Conservation (phyloP, 2,888 invertebrate genomes). For the Opisthograptis luteolata region DNA sequence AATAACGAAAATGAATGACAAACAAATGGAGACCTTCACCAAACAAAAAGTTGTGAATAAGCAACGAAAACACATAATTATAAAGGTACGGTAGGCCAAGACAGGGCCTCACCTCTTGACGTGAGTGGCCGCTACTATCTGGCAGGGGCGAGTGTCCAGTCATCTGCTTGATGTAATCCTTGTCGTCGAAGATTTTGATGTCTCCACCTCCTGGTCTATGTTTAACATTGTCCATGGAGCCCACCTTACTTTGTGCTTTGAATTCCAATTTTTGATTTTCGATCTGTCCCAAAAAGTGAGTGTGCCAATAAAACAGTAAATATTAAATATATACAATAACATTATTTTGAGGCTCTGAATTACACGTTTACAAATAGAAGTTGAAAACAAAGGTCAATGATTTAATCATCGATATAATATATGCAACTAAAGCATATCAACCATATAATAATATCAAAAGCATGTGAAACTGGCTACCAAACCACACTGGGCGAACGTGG, state of each 20-base stretch:
- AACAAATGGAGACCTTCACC: constrained; percentile 59
- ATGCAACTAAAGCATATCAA: too few relatives aligned
- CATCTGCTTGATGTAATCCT: constrained; percentile 94
- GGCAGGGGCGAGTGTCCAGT: constrained; percentile 73
- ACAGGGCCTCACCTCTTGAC: constrained; percentile 79
- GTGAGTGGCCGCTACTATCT: constrained; percentile 66
- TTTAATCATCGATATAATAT: too few relatives aligned
- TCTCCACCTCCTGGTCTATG: constrained; percentile 97
- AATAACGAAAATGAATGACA: constrained; percentile 49
- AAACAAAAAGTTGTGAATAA: constrained; percentile 42
- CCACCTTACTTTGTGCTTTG: constrained; percentile 96
- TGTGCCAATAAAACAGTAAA: constrained; percentile 66
- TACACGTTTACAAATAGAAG: too few relatives aligned
- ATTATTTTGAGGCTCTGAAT: constrained; percentile 34
- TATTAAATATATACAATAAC: constrained; percentile 31
- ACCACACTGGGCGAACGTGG: too few relatives aligned
- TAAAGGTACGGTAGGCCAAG: constrained; percentile 43
- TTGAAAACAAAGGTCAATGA: too few relatives aligned
- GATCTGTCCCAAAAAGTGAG: constrained; percentile 87
- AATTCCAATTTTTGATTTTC: constrained; percentile 95
- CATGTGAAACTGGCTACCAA: too few relatives aligned
- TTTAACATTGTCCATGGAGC: constrained; percentile 95
- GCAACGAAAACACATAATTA: constrained; percentile 48
- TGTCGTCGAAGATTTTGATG: constrained; percentile 96
- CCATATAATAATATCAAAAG: too few relatives aligned